Evolutionary conservation across 2,113 vertebrate species (phyloP), one percentile per base, ranked within the genome.

Genomic region (Emydocephalus ijimae): DNA sequence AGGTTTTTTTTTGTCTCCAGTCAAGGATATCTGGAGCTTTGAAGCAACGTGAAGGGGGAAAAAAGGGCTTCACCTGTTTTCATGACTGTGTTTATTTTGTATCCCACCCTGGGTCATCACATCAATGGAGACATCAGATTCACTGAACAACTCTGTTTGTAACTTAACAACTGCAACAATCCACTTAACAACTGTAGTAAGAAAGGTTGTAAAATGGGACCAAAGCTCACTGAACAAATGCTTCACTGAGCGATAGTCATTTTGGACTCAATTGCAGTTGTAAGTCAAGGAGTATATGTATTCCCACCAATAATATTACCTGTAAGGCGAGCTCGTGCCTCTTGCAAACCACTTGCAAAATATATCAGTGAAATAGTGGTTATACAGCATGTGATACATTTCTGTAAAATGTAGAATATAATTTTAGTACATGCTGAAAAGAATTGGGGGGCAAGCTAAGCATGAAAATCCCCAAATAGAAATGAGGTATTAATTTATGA

Each of bases 401-500:
- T 74, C 18, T 39, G 15, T 74, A 74, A 74, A 74, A 74, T 34
- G 29, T n/a, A 69, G 14, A 69, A 69, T 74, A 20, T 74, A 39
- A 20, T 74, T 74, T 39, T 34, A 74, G 0, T 39, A 74, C 15
- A 7, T 20, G n/a, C 69, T 7, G 69, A 74, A 74, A 34, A 54
- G 10, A 12, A 10, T 21, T 52, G 56, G 20, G 88, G 88, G 55
- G 26, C 15, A 59, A 45, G 50, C 74, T 23, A 59, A 90, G 21
- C 69, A 92, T 89, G 52, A 92, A 56, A 85, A n/a, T 24, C 29
- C 87, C 43, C 61, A 9, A 14, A 4, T 29, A 64, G 55, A 90
- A 90, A 92, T 85, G 57, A 92, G 59, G 26, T 26, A 85, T 74
- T 90, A 92, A 92, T 92, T 55, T 50, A 81, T 86, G 54, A 29